These are phyloP conservation scores for Diloba caeruleocephala DNA, from an alignment of 2,888 invertebrate genomes.

Conservation along the genomic window DNA sequence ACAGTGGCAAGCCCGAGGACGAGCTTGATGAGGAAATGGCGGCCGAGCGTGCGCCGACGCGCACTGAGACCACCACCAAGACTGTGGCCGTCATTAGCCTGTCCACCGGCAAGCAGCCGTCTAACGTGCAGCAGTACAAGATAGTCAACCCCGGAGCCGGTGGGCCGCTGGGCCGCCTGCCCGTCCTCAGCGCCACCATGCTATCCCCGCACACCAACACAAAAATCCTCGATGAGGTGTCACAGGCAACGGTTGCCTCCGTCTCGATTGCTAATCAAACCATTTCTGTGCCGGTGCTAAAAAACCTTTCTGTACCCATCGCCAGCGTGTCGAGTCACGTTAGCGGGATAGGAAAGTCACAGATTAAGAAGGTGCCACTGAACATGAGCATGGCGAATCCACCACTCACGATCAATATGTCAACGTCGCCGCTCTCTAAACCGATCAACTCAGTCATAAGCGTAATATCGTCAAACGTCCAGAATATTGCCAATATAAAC, in stretches of 20 bases:
- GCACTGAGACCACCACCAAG: slow-evolving; percentile 86
- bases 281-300: slow-evolving; percentile 84
- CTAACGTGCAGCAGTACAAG: slow-evolving; percentile 83
- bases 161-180: slow-evolving; percentile 75
- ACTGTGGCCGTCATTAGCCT: slow-evolving; percentile 87
- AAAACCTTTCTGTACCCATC: slow-evolving; percentile 79
- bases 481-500: slow-evolving; percentile 76
- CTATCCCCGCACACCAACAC: slow-evolving; percentile 79
- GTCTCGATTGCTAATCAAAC: slow-evolving; percentile 87
- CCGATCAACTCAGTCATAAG: slow-evolving; percentile 85
- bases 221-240: slow-evolving; percentile 87
- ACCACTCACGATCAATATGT: slow-evolving; percentile 76
- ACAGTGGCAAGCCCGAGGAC: slow-evolving; percentile 90
- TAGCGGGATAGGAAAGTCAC: slow-evolving; percentile 56
- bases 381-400: slow-evolving; percentile 73
- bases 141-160: slow-evolving; percentile 74
- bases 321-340: slow-evolving; percentile 58
- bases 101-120: slow-evolving; percentile 80
- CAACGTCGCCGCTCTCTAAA: slow-evolving; percentile 76
- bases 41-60: slow-evolving; percentile 78
- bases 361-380: slow-evolving; percentile 70
- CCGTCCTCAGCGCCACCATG: slow-evolving; percentile 71
- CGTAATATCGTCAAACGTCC: slow-evolving; percentile 82
- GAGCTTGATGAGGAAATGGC: slow-evolving; percentile 75
- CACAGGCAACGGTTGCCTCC: slow-evolving; percentile 89